phyloP scores from a whole-genome alignment of 1,140 invertebrate genomes.

The Grapholita molesta region DNA sequence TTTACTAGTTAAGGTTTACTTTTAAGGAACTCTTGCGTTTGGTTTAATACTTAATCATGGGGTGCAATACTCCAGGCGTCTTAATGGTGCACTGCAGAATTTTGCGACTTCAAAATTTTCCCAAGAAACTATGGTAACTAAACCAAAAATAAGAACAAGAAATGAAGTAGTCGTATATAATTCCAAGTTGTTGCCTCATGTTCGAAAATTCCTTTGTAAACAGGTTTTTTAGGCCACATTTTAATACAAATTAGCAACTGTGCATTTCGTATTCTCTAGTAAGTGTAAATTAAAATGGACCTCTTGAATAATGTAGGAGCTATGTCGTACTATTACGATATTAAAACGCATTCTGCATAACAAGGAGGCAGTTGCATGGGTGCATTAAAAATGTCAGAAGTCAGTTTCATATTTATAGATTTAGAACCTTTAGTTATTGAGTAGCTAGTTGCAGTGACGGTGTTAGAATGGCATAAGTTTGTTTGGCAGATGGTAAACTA shows the following conservation, averaged over 20 bases:
- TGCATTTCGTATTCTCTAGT: slow-evolving; percentile 4
- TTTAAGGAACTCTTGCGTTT: too few species aligned
- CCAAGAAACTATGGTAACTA: too few species aligned
- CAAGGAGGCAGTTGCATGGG: not conserved
- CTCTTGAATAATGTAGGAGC: slow-evolving; percentile 2
- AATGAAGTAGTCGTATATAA: too few species aligned
- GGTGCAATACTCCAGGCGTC: too few species aligned
- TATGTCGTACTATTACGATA: slow-evolving; percentile 4
- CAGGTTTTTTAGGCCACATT: not conserved
- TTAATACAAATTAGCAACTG: not conserved
- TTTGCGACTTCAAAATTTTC: too few species aligned
- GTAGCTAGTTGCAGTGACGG: not conserved
- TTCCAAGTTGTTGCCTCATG: too few species aligned
- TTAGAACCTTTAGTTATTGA: not conserved
- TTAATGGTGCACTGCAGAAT: too few species aligned
- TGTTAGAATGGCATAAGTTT: not conserved
- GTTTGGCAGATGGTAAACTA: not conserved
- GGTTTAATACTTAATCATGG: too few species aligned
- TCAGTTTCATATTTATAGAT: not conserved
- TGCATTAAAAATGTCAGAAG: not conserved
- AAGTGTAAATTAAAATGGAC: not conserved
- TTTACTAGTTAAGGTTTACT: too few species aligned
- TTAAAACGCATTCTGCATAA: slow-evolving; percentile 10
- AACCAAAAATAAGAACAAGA: too few species aligned
- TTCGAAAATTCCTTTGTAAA: not conserved